phyloP scores from a whole-genome alignment of 2,888 invertebrate species.

The Dryadula phaetusa region DNA sequence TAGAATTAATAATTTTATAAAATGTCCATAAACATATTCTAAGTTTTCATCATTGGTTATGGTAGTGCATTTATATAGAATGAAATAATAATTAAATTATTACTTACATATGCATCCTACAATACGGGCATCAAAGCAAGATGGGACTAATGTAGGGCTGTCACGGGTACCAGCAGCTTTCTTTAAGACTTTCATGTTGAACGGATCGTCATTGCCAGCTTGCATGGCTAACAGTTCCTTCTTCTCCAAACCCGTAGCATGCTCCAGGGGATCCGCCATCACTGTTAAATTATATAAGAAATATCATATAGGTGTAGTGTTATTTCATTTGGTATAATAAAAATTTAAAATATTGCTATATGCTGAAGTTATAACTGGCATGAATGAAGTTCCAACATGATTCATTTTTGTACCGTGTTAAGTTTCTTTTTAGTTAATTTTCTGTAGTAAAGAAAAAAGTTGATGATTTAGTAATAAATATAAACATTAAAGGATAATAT shows the following conservation, averaged over 20 bases:
- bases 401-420: too few species aligned
- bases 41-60: neutral
- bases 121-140: slow-evolving; percentile 94
- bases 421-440: too few species aligned
- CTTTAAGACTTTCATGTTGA: slow-evolving; percentile 92
- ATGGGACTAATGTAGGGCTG: slow-evolving; percentile 94
- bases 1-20: too few species aligned
- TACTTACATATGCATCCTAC: slow-evolving; percentile 96
- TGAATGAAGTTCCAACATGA: too few species aligned
- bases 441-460: too few species aligned
- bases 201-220: slow-evolving; percentile 95
- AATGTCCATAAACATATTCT: neutral
- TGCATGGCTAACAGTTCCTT: slow-evolving; percentile 93
- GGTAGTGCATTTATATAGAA: too few species aligned
- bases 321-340: too few species aligned
- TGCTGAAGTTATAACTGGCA: too few species aligned
- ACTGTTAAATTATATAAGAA: slow-evolving; percentile 67
- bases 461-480: too few species aligned
- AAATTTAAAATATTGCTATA: too few species aligned
- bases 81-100: too few species aligned
- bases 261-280: slow-evolving; percentile 95
- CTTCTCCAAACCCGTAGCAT: slow-evolving; percentile 96
- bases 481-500: too few species aligned
- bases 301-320: neutral
- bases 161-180: slow-evolving; percentile 93